Evolutionary conservation across 2,113 vertebrate genomes (phyloP), one percentile per base, ranked within the genome.

Genomic region (Ciconia maguari): DNA sequence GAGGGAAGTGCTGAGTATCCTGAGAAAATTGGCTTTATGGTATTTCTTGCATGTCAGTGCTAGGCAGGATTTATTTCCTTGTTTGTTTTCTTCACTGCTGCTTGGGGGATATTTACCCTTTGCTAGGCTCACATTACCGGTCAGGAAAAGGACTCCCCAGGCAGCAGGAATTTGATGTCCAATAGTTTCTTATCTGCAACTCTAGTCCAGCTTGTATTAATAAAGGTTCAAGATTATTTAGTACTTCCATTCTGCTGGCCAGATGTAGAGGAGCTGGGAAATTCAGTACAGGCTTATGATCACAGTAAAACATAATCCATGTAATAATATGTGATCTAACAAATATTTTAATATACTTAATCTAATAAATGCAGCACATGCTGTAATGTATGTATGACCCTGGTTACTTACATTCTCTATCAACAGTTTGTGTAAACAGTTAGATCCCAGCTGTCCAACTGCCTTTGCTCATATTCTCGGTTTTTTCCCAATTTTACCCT

Each of bases 31-130:
- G 1, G 11, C 30, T 79, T 7, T 57, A 3, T 5, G 27, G 15
- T 64, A 69, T 79, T 94, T 77, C 70, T 79, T 89, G 48, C 44
- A 82, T 69, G 61, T 89, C 75, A 85, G 57, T 12, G 15, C 52
- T 49, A 76, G 74, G 36, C 25, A 87, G 84, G 74, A 96, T 96
- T 97, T 96, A 94, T 89, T 79, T 79, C 70, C 65, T 76, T 89
- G 26, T 82, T 95, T 93, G 42, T 61, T 96, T 95, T 94, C 81
- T 69, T 68, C 87, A 76, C 19, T 61, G 32, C 16, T 85, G 70
- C 62, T 69, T 44, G 57, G 29, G 29, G 38, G 49, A 79, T 76
- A 76, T 91, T 93, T 95, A 71, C 69, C 24, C 87, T 82, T 91
- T 76, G n/a, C 49, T 83, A 72, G 49, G 70, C 49, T 95, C 34